These are phyloP conservation scores for Akabosia matsudoensis DNA, from an alignment of 1,140 invertebrate genomes.

Conservation along the genomic window DNA sequence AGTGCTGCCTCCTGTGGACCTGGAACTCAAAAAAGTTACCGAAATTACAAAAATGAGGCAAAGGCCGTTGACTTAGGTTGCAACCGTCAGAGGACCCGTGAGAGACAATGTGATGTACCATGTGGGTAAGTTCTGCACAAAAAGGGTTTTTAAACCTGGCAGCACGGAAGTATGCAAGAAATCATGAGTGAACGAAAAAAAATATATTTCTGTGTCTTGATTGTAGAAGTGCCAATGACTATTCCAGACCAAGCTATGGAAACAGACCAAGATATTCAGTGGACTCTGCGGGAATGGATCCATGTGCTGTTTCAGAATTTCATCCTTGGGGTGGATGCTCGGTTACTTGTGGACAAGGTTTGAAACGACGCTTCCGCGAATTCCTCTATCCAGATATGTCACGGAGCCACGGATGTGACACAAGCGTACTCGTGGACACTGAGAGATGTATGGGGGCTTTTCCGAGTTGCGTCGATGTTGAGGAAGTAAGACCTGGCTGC, in stretches of 20 bases:
- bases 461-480: conserved; percentile 31
- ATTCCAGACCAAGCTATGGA: neutral
- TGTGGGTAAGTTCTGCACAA: conserved; percentile 28
- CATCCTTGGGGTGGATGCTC: conserved; percentile 77
- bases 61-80: conserved; percentile 34
- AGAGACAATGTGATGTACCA: conserved; percentile 34
- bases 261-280: neutral
- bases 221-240: conserved; percentile 6
- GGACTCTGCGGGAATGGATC: conserved; percentile 11
- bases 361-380: conserved; percentile 66
- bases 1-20: conserved; percentile 61
- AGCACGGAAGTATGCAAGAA: too few species aligned
- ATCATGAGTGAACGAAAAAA: conserved; percentile 49
- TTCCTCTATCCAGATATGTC: conserved; percentile 60
- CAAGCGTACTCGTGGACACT: conserved; percentile 61
- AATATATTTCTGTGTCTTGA: conserved; percentile 48
- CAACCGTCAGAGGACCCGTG: conserved; percentile 24
- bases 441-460: conserved; percentile 64
- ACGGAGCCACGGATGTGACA: conserved; percentile 16
- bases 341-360: conserved; percentile 73
- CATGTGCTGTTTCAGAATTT: conserved; percentile 73
- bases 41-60: conserved; percentile 30
- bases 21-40: conserved; percentile 51
- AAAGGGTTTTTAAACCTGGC: neutral
- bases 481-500: conserved; percentile 45